Evolutionary conservation across 2,888 invertebrate genomes (phyloP).

Genomic region (Teinopalpus imperialis): DNA sequence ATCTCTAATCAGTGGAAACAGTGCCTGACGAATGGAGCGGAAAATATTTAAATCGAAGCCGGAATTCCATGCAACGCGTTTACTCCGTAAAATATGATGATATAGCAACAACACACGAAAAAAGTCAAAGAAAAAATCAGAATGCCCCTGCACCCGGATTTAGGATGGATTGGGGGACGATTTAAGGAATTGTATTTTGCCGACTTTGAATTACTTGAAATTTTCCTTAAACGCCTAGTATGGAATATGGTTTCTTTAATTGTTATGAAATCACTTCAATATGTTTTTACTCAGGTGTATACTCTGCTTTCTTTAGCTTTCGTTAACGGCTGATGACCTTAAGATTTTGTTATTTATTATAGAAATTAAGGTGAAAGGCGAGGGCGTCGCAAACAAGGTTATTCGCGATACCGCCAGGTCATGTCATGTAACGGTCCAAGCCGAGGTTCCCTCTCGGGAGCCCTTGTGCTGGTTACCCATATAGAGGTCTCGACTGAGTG

Average conservation of each 20-base stretch:
- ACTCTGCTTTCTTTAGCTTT: too few relatives aligned
- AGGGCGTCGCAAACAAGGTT: too few relatives aligned
- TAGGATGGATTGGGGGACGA: slow-evolving; percentile 60
- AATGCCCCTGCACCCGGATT: slow-evolving; percentile 65
- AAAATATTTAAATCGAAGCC: slow-evolving; percentile 79
- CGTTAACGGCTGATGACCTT: too few relatives aligned
- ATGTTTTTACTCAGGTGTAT: too few relatives aligned
- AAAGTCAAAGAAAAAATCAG: slow-evolving; percentile 55
- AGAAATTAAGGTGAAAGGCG: too few relatives aligned
- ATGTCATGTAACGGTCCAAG: too few relatives aligned
- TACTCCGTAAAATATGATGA: slow-evolving; percentile 72
- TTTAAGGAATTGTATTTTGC: slow-evolving; percentile 57
- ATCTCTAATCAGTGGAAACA: slow-evolving; percentile 68
- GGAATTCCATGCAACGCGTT: slow-evolving; percentile 67
- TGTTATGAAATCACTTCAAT: too few relatives aligned
- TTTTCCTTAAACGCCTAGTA: slow-evolving; percentile 33
- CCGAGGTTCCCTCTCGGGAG: too few relatives aligned
- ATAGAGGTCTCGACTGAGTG: too few relatives aligned
- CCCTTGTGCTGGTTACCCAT: too few relatives aligned
- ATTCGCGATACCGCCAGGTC: too few relatives aligned
- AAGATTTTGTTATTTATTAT: too few relatives aligned
- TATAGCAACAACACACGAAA: slow-evolving; percentile 52
- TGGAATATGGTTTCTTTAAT: slow-evolving; percentile 14
- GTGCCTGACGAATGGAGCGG: slow-evolving; percentile 74
- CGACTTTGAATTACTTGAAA: slow-evolving; percentile 52